Conservation (phyloP, 2,888 invertebrate genomes). For the Euplagia quadripunctaria region DNA sequence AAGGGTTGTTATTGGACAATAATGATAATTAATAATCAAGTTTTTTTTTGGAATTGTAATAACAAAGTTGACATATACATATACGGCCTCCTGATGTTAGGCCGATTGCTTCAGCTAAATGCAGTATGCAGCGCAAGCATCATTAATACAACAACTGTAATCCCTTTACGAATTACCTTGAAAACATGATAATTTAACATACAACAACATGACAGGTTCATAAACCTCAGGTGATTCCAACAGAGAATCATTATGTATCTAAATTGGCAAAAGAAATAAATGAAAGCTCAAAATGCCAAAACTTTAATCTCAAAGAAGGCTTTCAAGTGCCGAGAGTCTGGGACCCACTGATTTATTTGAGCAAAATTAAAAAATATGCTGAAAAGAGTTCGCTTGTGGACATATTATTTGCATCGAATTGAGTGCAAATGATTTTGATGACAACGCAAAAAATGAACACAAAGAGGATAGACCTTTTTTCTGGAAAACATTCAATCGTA, state of each 20-base stretch:
- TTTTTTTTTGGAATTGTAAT: neutral
- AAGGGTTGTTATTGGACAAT: constrained; percentile 8
- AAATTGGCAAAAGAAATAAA: neutral
- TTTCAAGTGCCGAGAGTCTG: neutral
- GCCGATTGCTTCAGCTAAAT: neutral
- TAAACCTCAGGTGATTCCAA: too few relatives aligned
- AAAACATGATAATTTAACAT: neutral
- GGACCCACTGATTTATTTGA: neutral
- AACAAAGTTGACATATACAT: neutral
- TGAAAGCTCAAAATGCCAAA: neutral
- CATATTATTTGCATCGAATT: neutral
- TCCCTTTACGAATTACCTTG: neutral
- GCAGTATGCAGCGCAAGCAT: too few relatives aligned
- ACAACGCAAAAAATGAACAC: neutral
- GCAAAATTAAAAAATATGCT: neutral
- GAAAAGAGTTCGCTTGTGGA: neutral
- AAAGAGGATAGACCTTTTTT: neutral
- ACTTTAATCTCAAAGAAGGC: neutral
- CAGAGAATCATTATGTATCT: neutral
- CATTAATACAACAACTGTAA: neutral
- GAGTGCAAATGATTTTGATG: neutral
- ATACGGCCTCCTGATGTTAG: neutral
- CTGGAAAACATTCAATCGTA: neutral
- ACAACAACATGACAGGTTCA: neutral
- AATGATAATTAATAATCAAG: neutral